A percentile compares a stretch with the other conserved stretches of the same genome.
Conservation (phyloP, 2,888 invertebrate species). For the Agrotis segetum region DNA sequence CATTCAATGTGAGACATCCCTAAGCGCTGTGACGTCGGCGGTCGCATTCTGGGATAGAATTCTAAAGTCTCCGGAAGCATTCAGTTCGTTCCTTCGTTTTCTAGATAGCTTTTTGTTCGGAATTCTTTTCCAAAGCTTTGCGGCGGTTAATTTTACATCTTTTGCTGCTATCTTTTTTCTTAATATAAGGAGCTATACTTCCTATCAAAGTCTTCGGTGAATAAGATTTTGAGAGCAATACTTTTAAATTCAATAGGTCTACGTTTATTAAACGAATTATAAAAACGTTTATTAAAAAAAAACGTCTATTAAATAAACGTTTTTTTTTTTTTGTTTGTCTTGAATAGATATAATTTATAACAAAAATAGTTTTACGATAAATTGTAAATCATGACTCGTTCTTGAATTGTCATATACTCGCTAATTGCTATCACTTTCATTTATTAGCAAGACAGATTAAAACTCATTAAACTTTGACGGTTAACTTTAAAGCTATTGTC, state of each 20-base stretch:
- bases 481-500: no score
- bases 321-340: neutral
- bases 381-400: no score
- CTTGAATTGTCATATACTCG: no score
- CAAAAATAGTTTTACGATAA: no score
- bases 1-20: conserved; percentile 31
- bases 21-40: conserved; percentile 37
- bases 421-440: no score
- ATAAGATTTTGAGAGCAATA: conserved; percentile 3
- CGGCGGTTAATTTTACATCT: conserved; percentile 31
- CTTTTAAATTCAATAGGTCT: conserved; percentile 12
- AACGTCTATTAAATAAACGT: no score
- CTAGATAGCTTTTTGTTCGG: conserved; percentile 41
- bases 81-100: conserved; percentile 48
- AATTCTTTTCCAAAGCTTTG: conserved; percentile 14
- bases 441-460: no score
- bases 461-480: no score
- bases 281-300: no score
- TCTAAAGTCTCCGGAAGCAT: conserved; percentile 48
- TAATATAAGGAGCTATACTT: conserved; percentile 4
- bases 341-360: no score
- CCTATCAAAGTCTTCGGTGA: neutral
- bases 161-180: conserved; percentile 14
- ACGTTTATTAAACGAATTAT: no score
- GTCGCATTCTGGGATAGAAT: conserved; percentile 28